A percentile compares a stretch with the other conserved stretches of the same genome.
Conservation (phyloP, 2,797 vertebrate species). For the Hipposideros larvatus region DNA sequence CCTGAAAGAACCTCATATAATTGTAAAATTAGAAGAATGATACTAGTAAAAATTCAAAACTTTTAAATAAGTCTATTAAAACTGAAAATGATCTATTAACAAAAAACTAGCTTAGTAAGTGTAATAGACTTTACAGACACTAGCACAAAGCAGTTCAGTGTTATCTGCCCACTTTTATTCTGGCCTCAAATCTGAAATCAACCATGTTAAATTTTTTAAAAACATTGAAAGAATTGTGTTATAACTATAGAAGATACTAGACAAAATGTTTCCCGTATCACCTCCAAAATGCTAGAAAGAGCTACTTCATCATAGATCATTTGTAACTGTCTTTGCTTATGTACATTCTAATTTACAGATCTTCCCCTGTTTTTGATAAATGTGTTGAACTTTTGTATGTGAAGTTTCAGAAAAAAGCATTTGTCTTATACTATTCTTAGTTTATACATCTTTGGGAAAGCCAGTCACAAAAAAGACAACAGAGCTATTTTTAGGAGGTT, state of each 20-base stretch:
- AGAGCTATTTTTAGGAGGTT: constrained; percentile 74
- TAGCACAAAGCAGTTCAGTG: neutral
- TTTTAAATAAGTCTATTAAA: neutral
- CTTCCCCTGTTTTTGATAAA: constrained; percentile 60
- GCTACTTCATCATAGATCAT: neutral
- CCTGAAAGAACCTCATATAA: neutral
- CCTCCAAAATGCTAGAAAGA: constrained; percentile 15
- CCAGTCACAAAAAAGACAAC: constrained; percentile 55
- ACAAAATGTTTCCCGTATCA: neutral
- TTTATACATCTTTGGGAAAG: constrained; percentile 67
- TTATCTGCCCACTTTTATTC: neutral
- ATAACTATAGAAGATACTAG: neutral
- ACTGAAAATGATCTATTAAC: neutral
- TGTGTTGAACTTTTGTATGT: constrained; percentile 59
- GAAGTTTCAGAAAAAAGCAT: constrained; percentile 71
- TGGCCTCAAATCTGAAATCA: neutral
- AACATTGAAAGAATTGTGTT: neutral
- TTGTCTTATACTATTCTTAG: constrained; percentile 69
- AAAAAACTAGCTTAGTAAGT: constrained; percentile 11
- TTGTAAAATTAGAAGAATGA: neutral
- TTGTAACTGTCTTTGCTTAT: constrained; percentile 13
- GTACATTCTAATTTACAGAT: constrained; percentile 47
- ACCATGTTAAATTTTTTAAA: neutral
- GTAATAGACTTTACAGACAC: neutral
- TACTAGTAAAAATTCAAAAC: neutral